These are phyloP conservation scores for Sycophila texana DNA, from an alignment of 2,888 invertebrate species.

Conservation along the genomic window DNA sequence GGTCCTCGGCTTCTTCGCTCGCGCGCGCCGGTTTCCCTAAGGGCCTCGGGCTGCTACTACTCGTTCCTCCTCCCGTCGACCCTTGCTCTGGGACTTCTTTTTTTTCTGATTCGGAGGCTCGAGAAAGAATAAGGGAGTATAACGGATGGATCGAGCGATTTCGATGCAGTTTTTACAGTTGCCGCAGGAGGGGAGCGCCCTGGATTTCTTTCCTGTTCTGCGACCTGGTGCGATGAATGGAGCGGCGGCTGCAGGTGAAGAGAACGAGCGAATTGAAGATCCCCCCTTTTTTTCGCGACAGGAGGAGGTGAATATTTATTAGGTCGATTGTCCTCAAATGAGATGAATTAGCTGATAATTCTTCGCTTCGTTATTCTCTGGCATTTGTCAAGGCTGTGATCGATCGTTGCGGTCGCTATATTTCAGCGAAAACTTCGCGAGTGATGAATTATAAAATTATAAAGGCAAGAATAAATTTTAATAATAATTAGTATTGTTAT, in stretches of 20 bases:
- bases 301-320: neutral
- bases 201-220: neutral
- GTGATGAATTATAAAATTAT: too few relatives aligned
- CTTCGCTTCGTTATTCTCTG: too few relatives aligned
- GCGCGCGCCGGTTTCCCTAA: neutral
- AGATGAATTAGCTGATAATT: neutral
- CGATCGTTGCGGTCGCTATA: too few relatives aligned
- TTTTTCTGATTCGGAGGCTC: neutral
- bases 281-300: neutral
- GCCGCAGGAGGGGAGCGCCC: neutral
- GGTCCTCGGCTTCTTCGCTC: neutral
- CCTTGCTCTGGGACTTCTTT: neutral
- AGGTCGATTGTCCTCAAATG: neutral
- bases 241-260: neutral
- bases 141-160: conserved; percentile 35
- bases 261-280: too few relatives aligned
- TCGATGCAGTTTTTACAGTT: conserved; percentile 25
- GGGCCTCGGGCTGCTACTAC: neutral
- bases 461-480: too few relatives aligned
- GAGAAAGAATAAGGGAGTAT: neutral
- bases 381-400: too few relatives aligned
- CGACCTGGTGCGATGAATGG: neutral
- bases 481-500: too few relatives aligned
- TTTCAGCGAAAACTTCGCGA: too few relatives aligned
- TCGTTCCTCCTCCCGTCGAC: neutral